Evolutionary conservation across 2,888 invertebrate genomes (phyloP).

Genomic region (Subacronicta megacephala): DNA sequence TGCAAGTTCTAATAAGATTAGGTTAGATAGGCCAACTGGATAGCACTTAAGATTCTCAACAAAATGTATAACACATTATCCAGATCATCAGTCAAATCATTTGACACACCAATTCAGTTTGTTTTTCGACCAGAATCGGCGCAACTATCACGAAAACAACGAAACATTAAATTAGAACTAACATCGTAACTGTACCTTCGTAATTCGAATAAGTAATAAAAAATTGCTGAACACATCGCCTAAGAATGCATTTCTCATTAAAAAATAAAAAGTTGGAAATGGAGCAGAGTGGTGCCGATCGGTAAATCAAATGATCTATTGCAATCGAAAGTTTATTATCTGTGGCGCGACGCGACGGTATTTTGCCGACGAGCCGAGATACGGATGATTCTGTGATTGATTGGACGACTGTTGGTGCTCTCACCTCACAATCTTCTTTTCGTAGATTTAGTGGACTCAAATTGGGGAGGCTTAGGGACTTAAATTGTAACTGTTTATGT

Average conservation of each 20-base stretch:
- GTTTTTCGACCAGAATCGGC: not conserved
- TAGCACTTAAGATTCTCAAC: not conserved
- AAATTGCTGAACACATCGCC: slow-evolving; percentile 32
- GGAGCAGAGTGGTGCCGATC: slow-evolving; percentile 53
- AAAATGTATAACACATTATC: slow-evolving; percentile 1
- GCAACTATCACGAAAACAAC: slow-evolving; percentile 22
- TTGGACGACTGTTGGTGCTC: slow-evolving; percentile 61
- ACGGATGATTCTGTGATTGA: slow-evolving; percentile 59
- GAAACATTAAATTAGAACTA: slow-evolving; percentile 20
- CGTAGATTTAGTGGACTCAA: slow-evolving; percentile 31
- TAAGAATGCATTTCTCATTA: slow-evolving; percentile 62
- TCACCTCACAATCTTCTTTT: slow-evolving; percentile 60
- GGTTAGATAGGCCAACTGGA: slow-evolving; percentile 34
- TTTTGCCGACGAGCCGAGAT: slow-evolving; percentile 49
- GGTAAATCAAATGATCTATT: slow-evolving; percentile 66
- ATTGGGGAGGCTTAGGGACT: slow-evolving; percentile 24
- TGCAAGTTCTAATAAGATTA: slow-evolving; percentile 37
- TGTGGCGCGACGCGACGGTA: slow-evolving; percentile 58
- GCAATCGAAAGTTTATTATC: slow-evolving; percentile 60
- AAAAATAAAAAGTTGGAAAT: slow-evolving; percentile 65
- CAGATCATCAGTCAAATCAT: not conserved
- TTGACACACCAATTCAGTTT: not conserved
- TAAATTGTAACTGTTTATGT: slow-evolving; percentile 20
- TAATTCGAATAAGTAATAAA: slow-evolving; percentile 18
- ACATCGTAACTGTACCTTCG: slow-evolving; percentile 30